Evolutionary conservation across 2,888 invertebrate genomes (phyloP), one percentile per base, ranked within the genome.

Genomic region (Helicoverpa assulta): DNA sequence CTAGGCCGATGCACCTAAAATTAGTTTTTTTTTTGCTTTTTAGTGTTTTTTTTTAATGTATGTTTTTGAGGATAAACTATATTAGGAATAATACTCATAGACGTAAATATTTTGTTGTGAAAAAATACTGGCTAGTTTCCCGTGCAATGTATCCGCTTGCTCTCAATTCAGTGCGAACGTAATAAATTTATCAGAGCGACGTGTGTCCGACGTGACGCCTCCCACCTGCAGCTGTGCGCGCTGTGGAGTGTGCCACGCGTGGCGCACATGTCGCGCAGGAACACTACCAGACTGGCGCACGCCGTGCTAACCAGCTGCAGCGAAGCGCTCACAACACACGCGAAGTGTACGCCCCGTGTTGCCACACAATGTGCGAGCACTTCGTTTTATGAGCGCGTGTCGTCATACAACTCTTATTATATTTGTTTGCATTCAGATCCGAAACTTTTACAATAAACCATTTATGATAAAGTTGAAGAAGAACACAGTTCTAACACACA

Each of bases 111-210:
- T 67, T 68, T 43, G 18, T 47, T 19, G 18, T 37, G 18, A 21
- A 58, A 67, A 58, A 37, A 21, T 33, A 57, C 40, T n/a, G 18
- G 66, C 5, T 68, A 43, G n/a, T 18, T 29, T 40, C 21, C 29
- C 7, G 8, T 67, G 21, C 21, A 67, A 57, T 52, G 12, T 18
- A 33, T 55, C 67, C 14, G 5, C 19, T 14, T 10, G 21, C 14
- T 29, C 2, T 7, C 4, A 16, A 21, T 21, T 21, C 16, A 12
- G 21, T 67, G 14, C 37, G 16, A 0, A 12, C 12, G 37, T 40
- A 29, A 18, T 52, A 40, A 14, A 55, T 29, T 54, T 2, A 3
- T 53, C 21, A 18, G 33, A 12, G 19, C 43, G 19, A 18, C 16
- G 8, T 14, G 2, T 43, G 4, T 58, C 16, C 5, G 43, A 43